Conservation (phyloP, 2,797 vertebrate species). For the Melanotaenia nigrans region DNA sequence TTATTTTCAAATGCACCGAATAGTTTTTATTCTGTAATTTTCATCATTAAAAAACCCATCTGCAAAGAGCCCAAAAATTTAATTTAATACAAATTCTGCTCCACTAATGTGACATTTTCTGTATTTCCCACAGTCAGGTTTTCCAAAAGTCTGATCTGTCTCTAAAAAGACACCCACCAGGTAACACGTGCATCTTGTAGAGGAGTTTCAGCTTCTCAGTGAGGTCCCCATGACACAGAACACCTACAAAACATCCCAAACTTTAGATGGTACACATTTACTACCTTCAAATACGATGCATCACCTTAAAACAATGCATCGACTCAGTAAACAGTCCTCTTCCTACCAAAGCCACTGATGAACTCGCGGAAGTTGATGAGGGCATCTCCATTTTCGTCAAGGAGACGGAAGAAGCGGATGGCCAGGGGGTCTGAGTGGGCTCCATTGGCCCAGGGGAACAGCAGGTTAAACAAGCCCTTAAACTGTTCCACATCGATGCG, state of each 20-base stretch:
- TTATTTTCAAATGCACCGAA: not conserved
- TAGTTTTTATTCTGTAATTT: not conserved
- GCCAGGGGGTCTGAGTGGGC: constrained; percentile 90
- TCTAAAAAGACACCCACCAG: constrained; percentile 83
- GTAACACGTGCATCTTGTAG: constrained; percentile 95
- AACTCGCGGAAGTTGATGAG: constrained; percentile 98
- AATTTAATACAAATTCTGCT: constrained; percentile 4
- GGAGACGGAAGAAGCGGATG: constrained; percentile 88
- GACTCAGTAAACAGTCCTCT: not conserved
- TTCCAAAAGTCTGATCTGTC: not conserved
- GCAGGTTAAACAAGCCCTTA: constrained; percentile 91
- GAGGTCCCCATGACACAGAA: constrained; percentile 93
- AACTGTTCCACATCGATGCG: constrained; percentile 97
- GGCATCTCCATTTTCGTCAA: constrained; percentile 92
- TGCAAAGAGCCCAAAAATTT: too few species aligned
- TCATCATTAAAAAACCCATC: too few species aligned
- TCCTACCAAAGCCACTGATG: constrained; percentile 89
- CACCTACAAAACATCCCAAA: constrained; percentile 80
- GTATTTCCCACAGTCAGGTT: not conserved
- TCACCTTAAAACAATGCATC: not conserved
- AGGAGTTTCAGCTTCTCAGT: constrained; percentile 95
- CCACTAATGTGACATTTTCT: not conserved
- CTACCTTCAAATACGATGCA: not conserved
- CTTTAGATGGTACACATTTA: not conserved
- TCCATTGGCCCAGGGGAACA: constrained; percentile 95